A percentile compares a stretch with the other conserved stretches of the same genome.
These are phyloP conservation scores for Eulithis testata DNA, from an alignment of 2,888 invertebrate genomes.

Conservation along the genomic window DNA sequence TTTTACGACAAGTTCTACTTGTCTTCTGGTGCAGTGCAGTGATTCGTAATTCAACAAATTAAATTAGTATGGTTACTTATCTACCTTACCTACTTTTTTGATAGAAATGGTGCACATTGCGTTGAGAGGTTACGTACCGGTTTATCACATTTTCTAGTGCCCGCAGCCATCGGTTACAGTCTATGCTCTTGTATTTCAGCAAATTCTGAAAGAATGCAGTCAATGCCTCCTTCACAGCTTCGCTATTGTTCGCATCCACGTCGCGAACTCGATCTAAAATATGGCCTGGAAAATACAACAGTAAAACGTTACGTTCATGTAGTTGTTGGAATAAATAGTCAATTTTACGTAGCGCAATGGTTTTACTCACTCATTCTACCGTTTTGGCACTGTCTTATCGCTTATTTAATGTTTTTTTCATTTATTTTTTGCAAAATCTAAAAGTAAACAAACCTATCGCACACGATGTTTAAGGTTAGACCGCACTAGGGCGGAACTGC, in stretches of 20 bases:
- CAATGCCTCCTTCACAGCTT: constrained; percentile 69
- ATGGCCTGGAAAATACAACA: constrained; percentile 59
- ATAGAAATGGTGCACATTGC: background rate
- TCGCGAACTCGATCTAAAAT: constrained; percentile 66
- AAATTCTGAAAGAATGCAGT: constrained; percentile 65
- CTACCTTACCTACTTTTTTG: background rate
- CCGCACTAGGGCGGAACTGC: no score
- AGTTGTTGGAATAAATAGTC: background rate
- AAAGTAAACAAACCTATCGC: constrained; percentile 47
- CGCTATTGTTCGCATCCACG: constrained; percentile 70
- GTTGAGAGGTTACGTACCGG: constrained; percentile 71
- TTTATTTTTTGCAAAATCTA: constrained; percentile 11
- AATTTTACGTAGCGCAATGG: background rate
- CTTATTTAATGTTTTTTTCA: constrained; percentile 8
- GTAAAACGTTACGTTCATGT: background rate
- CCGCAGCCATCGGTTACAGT: constrained; percentile 61
- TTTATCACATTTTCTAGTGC: constrained; percentile 62
- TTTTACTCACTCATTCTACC: constrained; percentile 37
- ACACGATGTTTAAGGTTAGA: constrained; percentile 39
- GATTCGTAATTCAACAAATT: background rate
- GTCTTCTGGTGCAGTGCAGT: background rate
- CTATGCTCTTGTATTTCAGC: constrained; percentile 55
- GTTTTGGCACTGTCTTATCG: constrained; percentile 2
- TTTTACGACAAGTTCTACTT: no score
- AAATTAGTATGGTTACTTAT: background rate